Conservation (phyloP, 2,113 vertebrate species). For the Lasiurus borealis region DNA sequence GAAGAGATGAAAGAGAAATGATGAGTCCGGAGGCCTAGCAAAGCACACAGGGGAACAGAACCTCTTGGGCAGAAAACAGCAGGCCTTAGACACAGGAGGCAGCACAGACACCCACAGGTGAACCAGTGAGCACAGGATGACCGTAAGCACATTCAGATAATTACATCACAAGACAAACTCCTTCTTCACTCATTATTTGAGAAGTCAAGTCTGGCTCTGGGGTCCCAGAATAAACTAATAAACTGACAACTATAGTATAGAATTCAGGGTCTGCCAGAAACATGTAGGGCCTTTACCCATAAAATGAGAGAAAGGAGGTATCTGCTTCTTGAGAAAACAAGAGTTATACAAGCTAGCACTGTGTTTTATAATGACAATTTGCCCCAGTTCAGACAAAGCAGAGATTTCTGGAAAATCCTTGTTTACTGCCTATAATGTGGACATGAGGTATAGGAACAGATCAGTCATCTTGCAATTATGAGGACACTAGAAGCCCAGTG, state of each 20-base stretch:
- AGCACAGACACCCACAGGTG: background rate
- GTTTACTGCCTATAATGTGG: conserved; percentile 22
- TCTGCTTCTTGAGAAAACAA: background rate
- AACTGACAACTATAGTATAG: background rate
- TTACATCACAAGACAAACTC: background rate
- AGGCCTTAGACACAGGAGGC: background rate
- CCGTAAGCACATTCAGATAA: background rate
- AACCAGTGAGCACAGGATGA: conserved; percentile 3
- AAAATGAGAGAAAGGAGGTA: background rate
- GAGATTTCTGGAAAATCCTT: conserved; percentile 42
- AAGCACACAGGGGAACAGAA: conserved; percentile 32
- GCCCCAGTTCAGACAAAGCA: background rate
- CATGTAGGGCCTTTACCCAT: background rate
- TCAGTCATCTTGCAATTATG: background rate
- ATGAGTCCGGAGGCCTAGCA: background rate
- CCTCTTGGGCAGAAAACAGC: background rate
- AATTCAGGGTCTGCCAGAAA: conserved; percentile 37
- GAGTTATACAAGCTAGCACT: conserved; percentile 7
- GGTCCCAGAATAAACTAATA: background rate
- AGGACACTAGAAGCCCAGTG: background rate
- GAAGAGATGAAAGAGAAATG: conserved; percentile 14
- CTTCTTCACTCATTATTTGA: background rate
- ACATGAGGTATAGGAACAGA: background rate
- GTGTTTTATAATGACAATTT: background rate
- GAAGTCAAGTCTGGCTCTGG: background rate